Conservation (phyloP, 2,113 vertebrate genomes). For the Phrynocephalus versicolor region DNA sequence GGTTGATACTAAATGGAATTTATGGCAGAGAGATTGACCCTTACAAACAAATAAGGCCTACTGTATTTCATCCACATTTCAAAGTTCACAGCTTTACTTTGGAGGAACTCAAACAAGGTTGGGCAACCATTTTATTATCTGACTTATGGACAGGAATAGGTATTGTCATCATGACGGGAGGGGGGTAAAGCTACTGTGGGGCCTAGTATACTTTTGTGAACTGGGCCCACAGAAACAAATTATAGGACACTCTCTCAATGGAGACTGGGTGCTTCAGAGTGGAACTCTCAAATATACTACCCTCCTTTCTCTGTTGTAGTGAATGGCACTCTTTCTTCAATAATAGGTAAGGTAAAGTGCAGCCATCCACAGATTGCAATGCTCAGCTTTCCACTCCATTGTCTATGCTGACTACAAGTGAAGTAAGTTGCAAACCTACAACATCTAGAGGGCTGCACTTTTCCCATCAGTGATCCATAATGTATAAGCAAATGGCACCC, state of each 20-base stretch:
- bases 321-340: no score
- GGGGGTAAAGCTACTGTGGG: not conserved
- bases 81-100: constrained; percentile 67
- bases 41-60: constrained; percentile 51
- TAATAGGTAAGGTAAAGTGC: not conserved
- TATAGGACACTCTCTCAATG: not conserved
- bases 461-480: no score
- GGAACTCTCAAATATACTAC: no score
- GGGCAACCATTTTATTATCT: not conserved
- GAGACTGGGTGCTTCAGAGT: not conserved
- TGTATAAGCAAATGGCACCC: no score
- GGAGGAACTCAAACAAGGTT: constrained; percentile 66
- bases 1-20: constrained; percentile 63
- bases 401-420: not conserved
- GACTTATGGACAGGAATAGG: not conserved
- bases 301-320: no score
- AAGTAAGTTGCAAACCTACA: not conserved
- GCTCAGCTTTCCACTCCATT: not conserved
- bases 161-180: not conserved
- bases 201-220: not conserved
- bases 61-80: constrained; percentile 49
- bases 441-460: no score
- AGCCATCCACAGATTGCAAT: not conserved
- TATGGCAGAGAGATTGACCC: constrained; percentile 41
- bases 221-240: not conserved